A percentile compares a stretch with the other conserved stretches of the same genome.
Evolutionary conservation across 2,888 invertebrate genomes (phyloP).

Genomic region (Leucophenga montana): DNA sequence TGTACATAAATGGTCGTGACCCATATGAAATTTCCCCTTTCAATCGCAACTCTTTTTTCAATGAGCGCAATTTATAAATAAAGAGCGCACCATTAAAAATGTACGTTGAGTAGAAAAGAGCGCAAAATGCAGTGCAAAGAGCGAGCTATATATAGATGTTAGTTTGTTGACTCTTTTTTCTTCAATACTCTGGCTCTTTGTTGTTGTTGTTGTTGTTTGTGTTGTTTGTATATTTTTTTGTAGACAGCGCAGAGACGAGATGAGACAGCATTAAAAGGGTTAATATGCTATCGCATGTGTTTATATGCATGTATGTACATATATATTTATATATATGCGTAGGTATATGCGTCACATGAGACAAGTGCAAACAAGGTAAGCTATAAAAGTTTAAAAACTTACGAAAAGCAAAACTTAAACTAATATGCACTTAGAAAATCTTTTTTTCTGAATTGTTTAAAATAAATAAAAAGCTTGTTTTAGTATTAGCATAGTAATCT

Average conservation of each 20-base stretch:
- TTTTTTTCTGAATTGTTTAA: no score
- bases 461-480: no score
- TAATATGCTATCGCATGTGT: constrained; percentile 63
- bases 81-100: not conserved
- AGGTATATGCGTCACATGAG: not conserved
- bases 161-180: constrained; percentile 8
- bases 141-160: constrained; percentile 26
- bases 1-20: constrained; percentile 7
- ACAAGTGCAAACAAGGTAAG: constrained; percentile 4
- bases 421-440: no score
- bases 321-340: constrained; percentile 7
- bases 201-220: constrained; percentile 32
- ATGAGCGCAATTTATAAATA: not conserved
- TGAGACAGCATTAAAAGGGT: constrained; percentile 71
- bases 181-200: not conserved
- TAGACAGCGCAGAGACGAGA: constrained; percentile 60
- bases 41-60: not conserved
- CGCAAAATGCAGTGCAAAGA: constrained; percentile 38
- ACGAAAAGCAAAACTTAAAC: no score
- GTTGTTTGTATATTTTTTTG: constrained; percentile 2
- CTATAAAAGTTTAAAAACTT: no score
- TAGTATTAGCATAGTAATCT: no score
- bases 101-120: no score
- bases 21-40: constrained; percentile 7
- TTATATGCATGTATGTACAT: constrained; percentile 29